Base-by-base conservation (phyloP, 2,113 vertebrate genomes). In the Chloropsis cyanopogon region DNA sequence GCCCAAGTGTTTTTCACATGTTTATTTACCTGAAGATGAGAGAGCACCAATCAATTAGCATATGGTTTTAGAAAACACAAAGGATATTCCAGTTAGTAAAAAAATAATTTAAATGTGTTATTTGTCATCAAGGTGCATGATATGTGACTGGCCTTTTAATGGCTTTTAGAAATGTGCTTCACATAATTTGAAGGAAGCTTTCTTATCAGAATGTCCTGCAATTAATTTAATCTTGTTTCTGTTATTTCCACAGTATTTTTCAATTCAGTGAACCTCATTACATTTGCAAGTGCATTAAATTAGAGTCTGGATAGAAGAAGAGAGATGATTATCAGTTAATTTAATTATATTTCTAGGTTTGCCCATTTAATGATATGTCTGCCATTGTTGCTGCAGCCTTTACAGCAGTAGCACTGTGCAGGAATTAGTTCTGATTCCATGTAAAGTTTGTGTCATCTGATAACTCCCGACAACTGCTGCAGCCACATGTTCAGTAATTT, bases 181-280 rank as follows among this genome's bases (percentile, higher is more conserved):
- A 72, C 85, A 57, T 81, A 96, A 96, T 73, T 93, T 76, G 49
- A 94, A 95, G 82, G 76, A 88, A 97, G 94, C 94, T 97, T 97
- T 93, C 97, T 98, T 98, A 98, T 98, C 98, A 82, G 89, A 95
- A 94, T 98, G 96, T 97, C 91, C 97, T 95, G 96, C 98, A 98
- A 98, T 98, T 98, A 98, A 98, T 97, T 97, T 97, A 98, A 98
- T 98, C 98, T 98, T 98, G 97, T 98, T 98, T 98, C 98, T 98
- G 97, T 98, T 98, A 98, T 97, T 98, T 97, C 97, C 91, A 95
- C 96, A 93, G 96, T 98, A 97, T 96, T 98, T 97, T 98, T 97
- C 97, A 96, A 97, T 97, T 97, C 97, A 95, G 91, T 44, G 88
- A 98, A 96, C 92, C 96, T 98, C 98, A 98, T 98, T 98, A 98